Evolutionary conservation across 2,888 invertebrate species (phyloP).

Genomic region (Perizoma affinitatum): DNA sequence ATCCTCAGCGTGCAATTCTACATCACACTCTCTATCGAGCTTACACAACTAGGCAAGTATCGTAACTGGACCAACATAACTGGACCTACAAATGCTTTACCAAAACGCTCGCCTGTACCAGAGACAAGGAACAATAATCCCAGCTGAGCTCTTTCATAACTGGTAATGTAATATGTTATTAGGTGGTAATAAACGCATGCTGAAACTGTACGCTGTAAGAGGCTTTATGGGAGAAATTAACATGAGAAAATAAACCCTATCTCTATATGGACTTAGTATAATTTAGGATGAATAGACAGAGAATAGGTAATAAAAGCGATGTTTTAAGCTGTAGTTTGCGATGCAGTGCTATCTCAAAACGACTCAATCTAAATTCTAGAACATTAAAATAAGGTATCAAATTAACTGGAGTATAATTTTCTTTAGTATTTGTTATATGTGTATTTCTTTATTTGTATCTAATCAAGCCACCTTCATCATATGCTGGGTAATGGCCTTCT

Average conservation of each 20-base stretch:
- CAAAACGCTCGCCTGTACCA: background rate
- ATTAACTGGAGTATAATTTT: background rate
- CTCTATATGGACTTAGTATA: background rate
- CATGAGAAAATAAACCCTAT: constrained; percentile 13
- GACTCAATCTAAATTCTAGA: constrained; percentile 20
- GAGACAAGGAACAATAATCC: constrained; percentile 22
- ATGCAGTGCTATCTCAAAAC: constrained; percentile 12
- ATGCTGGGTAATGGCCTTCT: too few species aligned
- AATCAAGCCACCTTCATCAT: too few species aligned
- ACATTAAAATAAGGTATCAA: constrained; percentile 5
- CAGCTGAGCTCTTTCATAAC: constrained; percentile 19
- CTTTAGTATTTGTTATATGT: too few species aligned
- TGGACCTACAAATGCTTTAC: constrained; percentile 4
- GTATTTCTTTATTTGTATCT: too few species aligned
- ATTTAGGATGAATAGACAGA: constrained; percentile 2
- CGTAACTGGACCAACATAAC: constrained; percentile 13
- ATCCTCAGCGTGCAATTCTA: constrained; percentile 10
- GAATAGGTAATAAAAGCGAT: constrained; percentile 15
- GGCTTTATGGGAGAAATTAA: constrained; percentile 3
- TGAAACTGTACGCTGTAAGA: constrained; percentile 21
- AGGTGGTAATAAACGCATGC: constrained; percentile 32
- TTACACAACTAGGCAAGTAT: constrained; percentile 23
- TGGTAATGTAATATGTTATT: constrained; percentile 27
- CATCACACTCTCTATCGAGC: constrained; percentile 11
- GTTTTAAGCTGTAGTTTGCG: constrained; percentile 10